Base-by-base conservation (phyloP, 2,113 vertebrate species). In the Bombycilla garrulus region DNA sequence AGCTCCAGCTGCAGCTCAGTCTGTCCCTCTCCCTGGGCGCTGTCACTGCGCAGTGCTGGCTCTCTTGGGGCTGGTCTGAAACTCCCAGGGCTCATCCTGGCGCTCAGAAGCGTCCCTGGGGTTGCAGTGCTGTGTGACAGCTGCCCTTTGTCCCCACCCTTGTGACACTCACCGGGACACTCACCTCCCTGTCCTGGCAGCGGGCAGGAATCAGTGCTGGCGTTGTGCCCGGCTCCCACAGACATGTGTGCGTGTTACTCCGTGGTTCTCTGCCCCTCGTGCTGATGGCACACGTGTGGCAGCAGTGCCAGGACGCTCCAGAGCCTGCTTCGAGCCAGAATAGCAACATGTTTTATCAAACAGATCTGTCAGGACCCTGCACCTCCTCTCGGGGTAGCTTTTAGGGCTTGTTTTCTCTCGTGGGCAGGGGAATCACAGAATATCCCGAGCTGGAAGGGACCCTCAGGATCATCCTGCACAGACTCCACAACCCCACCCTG, bases 331-430 rank as follows among this genome's bases (percentile, higher is more conserved):
- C 18, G 40, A 51, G 9, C 28, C 35, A 11, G 25, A 28, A 1
- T 0, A 1, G 26, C 21, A 83, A 45, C 5, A 0, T 1, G 12
- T n/a, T 50, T 15, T 7, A 2, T 3, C 4, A 15, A 26, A 24
- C 10, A 47, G 6, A 11, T 16, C 36, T 35, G 8, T 1, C 36
- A 10, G 17, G 26, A 81, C 11, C 9, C 71, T 3, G 14, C 35
- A 1, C 4, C 5, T 51, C 53, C 38, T 22, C 11, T 0, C 35
- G 20, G 29, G 12, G 40, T 4, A 1, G 10, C 3, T 56, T 44
- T 33, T 40, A 40, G 53, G 48, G 44, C 5, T 8, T 24, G 86
- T 15, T 36, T 56, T n/a, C 17, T 48, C 16, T 44, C 1, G 6
- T 8, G 8, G 47, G 31, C 38, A 23, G 72, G 33, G 8, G 23